Percentiles rank a stretch among this genome's conserved stretches.
Evolutionary conservation across 2,888 invertebrate genomes (phyloP).

Genomic region (Campoplex nolae): DNA sequence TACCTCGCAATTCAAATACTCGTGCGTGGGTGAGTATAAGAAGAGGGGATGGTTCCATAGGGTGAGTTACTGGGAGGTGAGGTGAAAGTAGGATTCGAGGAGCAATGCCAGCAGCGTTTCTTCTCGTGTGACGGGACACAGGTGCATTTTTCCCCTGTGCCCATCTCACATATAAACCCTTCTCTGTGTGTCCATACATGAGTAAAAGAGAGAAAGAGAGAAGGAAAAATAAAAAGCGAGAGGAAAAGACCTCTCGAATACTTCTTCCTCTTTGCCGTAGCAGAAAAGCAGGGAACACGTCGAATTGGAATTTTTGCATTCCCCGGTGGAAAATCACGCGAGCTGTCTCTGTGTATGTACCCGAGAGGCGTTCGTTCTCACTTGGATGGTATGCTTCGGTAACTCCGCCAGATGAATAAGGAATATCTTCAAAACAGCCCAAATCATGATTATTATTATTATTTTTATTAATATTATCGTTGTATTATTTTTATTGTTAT

Average conservation of each 20-base stretch:
- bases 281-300: constrained; percentile 68
- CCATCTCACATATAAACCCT: constrained; percentile 27
- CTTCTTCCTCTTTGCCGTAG: constrained; percentile 75
- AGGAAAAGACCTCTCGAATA: constrained; percentile 65
- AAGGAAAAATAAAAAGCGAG: constrained; percentile 2
- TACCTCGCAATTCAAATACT: constrained; percentile 44
- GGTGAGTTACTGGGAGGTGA: constrained; percentile 45
- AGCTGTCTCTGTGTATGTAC: constrained; percentile 51
- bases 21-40: constrained; percentile 36
- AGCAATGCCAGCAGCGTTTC: constrained; percentile 53
- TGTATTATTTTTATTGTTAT: background rate
- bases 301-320: constrained; percentile 69
- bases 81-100: constrained; percentile 48
- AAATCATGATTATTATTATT: background rate
- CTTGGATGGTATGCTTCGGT: constrained; percentile 17
- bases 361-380: constrained; percentile 49
- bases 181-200: constrained; percentile 13
- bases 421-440: background rate
- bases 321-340: constrained; percentile 62
- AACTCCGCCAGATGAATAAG: constrained; percentile 2
- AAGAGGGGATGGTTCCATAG: constrained; percentile 24
- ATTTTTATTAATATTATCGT: background rate
- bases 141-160: constrained; percentile 68
- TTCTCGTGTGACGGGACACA: constrained; percentile 69
- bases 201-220: constrained; percentile 16